Evolutionary conservation across 2,113 vertebrate species (phyloP).

Genomic region (Rhombomys opimus): DNA sequence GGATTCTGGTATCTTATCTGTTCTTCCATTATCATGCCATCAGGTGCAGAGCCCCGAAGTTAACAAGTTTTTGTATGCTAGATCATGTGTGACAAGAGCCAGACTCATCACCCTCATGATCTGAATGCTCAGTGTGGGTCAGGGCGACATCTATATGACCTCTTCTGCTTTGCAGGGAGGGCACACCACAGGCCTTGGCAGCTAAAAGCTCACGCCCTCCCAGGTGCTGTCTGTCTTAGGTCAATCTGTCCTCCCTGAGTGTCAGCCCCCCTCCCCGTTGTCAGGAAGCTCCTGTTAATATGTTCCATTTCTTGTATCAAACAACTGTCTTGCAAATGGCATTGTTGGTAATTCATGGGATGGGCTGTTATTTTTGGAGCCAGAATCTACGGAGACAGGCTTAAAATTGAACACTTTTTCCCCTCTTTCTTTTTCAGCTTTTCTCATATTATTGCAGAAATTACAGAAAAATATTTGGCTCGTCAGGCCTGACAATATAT

Average conservation of each 20-base stretch:
- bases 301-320: slow-evolving; percentile 59
- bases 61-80: neutral
- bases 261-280: neutral
- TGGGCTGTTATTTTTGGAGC: slow-evolving; percentile 70
- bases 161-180: neutral
- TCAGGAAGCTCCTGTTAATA: slow-evolving; percentile 68
- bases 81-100: neutral
- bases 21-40: neutral
- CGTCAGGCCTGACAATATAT: slow-evolving; percentile 68
- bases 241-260: slow-evolving; percentile 43
- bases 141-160: neutral
- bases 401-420: neutral
- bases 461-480: slow-evolving; percentile 81
- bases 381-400: slow-evolving; percentile 9
- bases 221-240: neutral
- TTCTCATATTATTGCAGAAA: slow-evolving; percentile 76
- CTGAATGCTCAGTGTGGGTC: neutral
- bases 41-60: neutral
- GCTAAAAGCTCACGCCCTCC: neutral
- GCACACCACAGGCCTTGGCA: neutral
- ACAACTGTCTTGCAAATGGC: slow-evolving; percentile 49
- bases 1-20: neutral
- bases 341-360: slow-evolving; percentile 66
- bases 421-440: neutral
- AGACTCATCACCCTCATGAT: too few species aligned